Conservation (phyloP, 2,888 invertebrate genomes). For the Odontocolon sp. region DNA sequence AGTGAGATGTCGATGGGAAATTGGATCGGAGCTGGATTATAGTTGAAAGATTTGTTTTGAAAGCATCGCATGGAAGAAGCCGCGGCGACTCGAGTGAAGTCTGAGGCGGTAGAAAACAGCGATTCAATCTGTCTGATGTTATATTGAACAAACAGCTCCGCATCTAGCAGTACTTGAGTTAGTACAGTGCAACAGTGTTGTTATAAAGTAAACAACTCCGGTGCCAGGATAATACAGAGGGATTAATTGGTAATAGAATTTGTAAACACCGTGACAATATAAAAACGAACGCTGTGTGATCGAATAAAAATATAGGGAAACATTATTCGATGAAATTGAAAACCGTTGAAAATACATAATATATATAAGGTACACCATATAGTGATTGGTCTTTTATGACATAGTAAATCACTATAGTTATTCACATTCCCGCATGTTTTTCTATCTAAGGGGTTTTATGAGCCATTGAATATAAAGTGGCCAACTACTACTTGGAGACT, state of each 20-base stretch:
- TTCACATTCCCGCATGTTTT: too few relatives aligned
- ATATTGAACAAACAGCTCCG: neutral
- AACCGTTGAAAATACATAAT: neutral
- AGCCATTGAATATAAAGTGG: too few relatives aligned
- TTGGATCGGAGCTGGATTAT: neutral
- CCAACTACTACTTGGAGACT: too few relatives aligned
- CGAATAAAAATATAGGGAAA: neutral
- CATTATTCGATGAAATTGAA: neutral
- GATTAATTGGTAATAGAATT: conserved; percentile 6
- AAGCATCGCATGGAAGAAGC: neutral
- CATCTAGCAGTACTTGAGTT: neutral
- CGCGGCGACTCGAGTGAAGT: neutral
- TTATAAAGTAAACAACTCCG: conserved; percentile 9
- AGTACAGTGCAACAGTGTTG: neutral
- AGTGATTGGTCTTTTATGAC: neutral
- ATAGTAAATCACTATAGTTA: too few relatives aligned
- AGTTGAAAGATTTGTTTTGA: neutral
- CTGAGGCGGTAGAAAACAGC: neutral
- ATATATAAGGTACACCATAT: neutral
- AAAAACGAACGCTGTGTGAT: neutral
- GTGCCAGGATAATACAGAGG: conserved; percentile 4
- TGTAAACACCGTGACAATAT: too few relatives aligned
- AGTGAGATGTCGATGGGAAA: neutral
- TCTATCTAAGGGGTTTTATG: too few relatives aligned
- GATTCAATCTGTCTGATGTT: neutral